These are phyloP conservation scores for Marisa cornuarietis DNA, from an alignment of 1,140 invertebrate genomes.

Conservation along the genomic window DNA sequence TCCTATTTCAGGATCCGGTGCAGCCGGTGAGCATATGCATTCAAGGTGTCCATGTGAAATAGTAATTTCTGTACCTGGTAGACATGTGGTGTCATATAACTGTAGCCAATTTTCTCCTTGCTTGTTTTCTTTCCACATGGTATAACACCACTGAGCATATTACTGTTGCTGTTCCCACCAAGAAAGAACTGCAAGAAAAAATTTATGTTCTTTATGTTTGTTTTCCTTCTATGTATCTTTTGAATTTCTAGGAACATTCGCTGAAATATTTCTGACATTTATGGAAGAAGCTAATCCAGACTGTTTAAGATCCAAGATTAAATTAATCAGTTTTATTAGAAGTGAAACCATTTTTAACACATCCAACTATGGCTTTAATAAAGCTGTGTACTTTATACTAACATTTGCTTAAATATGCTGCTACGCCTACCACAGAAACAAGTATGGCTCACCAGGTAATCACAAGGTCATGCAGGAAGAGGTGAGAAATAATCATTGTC, in stretches of 20 bases:
- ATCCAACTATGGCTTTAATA: not conserved
- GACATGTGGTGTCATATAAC: not conserved
- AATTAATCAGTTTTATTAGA: not conserved
- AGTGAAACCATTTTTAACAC: not conserved
- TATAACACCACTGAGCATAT: conserved; percentile 22
- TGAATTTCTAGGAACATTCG: not conserved
- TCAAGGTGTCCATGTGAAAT: too few relatives aligned
- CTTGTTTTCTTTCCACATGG: conserved; percentile 22
- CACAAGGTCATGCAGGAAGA: conserved; percentile 79
- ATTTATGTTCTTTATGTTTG: too few relatives aligned
- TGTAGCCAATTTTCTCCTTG: not conserved
- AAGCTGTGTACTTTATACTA: too few relatives aligned
- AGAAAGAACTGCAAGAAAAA: conserved; percentile 24
- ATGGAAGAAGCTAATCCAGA: not conserved
- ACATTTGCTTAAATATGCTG: too few relatives aligned
- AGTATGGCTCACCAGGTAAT: conserved; percentile 26
- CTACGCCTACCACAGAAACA: not conserved
- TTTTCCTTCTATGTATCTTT: not conserved
- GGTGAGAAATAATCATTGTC: conserved; percentile 89
- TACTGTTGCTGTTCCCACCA: conserved; percentile 22
- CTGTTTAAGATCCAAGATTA: not conserved
- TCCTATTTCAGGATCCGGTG: too few relatives aligned
- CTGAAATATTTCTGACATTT: not conserved
- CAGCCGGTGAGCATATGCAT: too few relatives aligned
- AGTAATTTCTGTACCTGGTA: too few relatives aligned